Evolutionary conservation across 2,888 invertebrate genomes (phyloP), one percentile per base, ranked within the genome.

Genomic region (Mystacides longicornis): DNA sequence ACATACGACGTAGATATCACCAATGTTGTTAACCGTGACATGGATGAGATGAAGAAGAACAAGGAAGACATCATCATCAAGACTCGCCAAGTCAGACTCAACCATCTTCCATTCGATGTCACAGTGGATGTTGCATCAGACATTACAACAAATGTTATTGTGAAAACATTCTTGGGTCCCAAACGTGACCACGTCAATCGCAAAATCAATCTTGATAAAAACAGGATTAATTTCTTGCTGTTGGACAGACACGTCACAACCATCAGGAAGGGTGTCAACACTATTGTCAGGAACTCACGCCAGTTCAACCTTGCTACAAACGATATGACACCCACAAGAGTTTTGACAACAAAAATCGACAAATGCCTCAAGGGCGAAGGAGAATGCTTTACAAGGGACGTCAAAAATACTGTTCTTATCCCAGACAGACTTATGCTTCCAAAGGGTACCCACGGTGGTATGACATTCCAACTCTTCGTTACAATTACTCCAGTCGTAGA

Each of bases 111-210:
- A 33, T 85, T 83, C 74, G 76, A 73, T 64, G 73, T 81, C 48
- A 77, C 77, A 19, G 62, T 84, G 49, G 74, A 75, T 48, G 71
- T 85, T 19, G 63, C 73, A n/a, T 81, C 82, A 33, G 79, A 81
- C 63, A 78, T 80, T 62, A 65, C 74, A 16, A 73, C 71, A 5
- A 79, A 81, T 64, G 79, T 79, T 60, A 80, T 85, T 11, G 79
- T 87, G 2, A 81, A 83, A 59, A 69, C 84, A 2, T 87, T 81
- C 75, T 68, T 86, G 60, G 87, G 85, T 67, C 87, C 87, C 1
- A 85, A 85, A 68, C 77, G 78, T 65, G 83, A 86, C 65, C 68
- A 80, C 57, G 65, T 75, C 51, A 79, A 78, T 49, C 76, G 77
- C 33, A 66, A 78, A 21, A 72, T 82, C 49, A 79, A 81, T 61